Evolutionary conservation across 2,113 vertebrate genomes (phyloP).

Genomic region (Myanophis thanlyinensis): DNA sequence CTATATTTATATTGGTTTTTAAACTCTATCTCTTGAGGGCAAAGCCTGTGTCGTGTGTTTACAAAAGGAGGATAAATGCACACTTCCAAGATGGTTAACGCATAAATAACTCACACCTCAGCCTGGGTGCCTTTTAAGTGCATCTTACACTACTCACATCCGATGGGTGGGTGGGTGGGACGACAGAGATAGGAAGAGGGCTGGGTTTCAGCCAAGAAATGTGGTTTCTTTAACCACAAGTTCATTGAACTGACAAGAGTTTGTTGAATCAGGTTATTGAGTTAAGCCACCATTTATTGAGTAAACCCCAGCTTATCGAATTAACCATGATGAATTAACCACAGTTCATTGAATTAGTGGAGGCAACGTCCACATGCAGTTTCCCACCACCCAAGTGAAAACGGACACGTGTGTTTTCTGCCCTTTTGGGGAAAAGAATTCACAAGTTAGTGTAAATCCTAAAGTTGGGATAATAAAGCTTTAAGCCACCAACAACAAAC

Average conservation of each 20-base stretch:
- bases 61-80: slow-evolving; percentile 23
- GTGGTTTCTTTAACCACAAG: neutral
- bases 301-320: neutral
- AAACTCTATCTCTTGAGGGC: slow-evolving; percentile 20
- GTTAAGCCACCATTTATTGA: neutral
- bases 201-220: neutral
- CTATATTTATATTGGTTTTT: slow-evolving; percentile 26
- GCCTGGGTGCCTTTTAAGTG: neutral
- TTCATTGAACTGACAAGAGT: neutral
- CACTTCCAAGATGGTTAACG: neutral
- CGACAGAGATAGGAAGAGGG: neutral
- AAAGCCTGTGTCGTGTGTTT: slow-evolving; percentile 5
- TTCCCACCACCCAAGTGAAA: neutral
- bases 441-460: neutral
- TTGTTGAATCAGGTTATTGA: neutral
- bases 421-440: neutral
- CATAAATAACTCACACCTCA: slow-evolving; percentile 15
- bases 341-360: neutral
- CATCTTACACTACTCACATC: neutral
- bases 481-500: neutral
- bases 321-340: neutral
- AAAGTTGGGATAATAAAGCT: too few relatives aligned
- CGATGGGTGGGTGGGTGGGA: neutral
- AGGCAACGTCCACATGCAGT: neutral
- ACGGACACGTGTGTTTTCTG: neutral